A percentile compares a stretch with the other conserved stretches of the same genome.
These are phyloP conservation scores for Phenganax stokvisi DNA, from an alignment of 92 coral and sea anemone species.

Conservation along the genomic window DNA sequence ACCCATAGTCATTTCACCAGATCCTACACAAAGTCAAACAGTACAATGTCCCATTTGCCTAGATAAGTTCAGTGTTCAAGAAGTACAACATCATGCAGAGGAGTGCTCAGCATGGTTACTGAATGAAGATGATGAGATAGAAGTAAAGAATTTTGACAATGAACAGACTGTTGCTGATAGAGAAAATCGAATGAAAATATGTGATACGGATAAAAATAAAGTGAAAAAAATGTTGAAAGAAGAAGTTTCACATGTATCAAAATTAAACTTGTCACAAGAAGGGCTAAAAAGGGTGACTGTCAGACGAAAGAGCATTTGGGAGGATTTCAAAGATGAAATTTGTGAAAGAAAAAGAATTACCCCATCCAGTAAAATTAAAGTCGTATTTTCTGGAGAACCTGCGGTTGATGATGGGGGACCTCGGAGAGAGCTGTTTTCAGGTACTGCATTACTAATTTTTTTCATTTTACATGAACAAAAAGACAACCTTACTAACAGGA, in stretches of 20 bases:
- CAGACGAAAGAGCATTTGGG: not conserved
- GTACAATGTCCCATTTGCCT: conserved; percentile 1
- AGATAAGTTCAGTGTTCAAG: not conserved
- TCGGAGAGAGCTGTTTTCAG: not conserved
- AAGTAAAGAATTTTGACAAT: not conserved
- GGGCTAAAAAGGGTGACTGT: not conserved
- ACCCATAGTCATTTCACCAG: not conserved
- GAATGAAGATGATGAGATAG: not conserved
- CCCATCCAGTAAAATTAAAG: not conserved
- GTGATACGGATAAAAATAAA: not conserved
- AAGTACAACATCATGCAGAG: conserved; percentile 58
- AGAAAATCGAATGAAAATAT: not conserved
- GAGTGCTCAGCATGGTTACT: conserved; percentile 56
- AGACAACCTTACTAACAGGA: too few relatives aligned
- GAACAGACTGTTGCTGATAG: not conserved
- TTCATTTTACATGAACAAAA: too few relatives aligned
- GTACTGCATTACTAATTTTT: not conserved
- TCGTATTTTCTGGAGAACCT: not conserved
- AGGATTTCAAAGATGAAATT: not conserved
- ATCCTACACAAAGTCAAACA: not conserved
- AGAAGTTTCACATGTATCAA: not conserved
- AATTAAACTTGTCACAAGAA: not conserved
- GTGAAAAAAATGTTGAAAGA: not conserved
- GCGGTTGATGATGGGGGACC: conserved; percentile 7
- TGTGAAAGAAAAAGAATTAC: not conserved